Conservation (phyloP, 2,113 vertebrate species). For the Hoplias malabaricus region DNA sequence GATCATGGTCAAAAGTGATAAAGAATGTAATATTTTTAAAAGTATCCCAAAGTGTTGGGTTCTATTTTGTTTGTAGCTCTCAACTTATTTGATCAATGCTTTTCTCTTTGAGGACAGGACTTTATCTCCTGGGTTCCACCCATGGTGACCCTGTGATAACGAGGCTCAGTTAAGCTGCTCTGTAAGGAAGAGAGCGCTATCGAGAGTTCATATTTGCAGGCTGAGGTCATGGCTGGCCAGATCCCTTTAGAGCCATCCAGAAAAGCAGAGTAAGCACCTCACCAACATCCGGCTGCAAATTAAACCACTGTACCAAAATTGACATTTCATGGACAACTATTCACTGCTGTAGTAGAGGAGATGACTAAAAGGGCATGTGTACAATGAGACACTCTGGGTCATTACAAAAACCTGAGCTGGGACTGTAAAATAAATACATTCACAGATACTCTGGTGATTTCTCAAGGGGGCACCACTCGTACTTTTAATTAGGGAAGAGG, state of each 20-base stretch:
- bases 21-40: too few relatives aligned
- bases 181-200: slow-evolving; percentile 59
- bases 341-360: neutral
- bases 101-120: neutral
- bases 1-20: too few relatives aligned
- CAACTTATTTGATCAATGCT: neutral
- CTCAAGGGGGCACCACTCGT: too few relatives aligned
- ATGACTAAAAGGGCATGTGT: neutral
- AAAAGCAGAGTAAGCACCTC: slow-evolving; percentile 16
- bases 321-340: slow-evolving; percentile 19
- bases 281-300: neutral
- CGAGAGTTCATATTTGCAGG: slow-evolving; percentile 64
- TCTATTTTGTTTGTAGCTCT: neutral
- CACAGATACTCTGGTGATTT: too few relatives aligned
- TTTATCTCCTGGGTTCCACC: slow-evolving; percentile 25
- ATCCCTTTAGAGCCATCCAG: slow-evolving; percentile 70
- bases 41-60: neutral
- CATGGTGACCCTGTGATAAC: slow-evolving; percentile 57
- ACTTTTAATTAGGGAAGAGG: too few relatives aligned
- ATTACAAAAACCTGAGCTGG: neutral
- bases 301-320: neutral
- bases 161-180: slow-evolving; percentile 54
- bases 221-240: slow-evolving; percentile 73
- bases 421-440: too few relatives aligned
- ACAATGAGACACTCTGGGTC: neutral